phyloP scores from a whole-genome alignment of 2,797 vertebrate species.

The Corythornis leucogaster region DNA sequence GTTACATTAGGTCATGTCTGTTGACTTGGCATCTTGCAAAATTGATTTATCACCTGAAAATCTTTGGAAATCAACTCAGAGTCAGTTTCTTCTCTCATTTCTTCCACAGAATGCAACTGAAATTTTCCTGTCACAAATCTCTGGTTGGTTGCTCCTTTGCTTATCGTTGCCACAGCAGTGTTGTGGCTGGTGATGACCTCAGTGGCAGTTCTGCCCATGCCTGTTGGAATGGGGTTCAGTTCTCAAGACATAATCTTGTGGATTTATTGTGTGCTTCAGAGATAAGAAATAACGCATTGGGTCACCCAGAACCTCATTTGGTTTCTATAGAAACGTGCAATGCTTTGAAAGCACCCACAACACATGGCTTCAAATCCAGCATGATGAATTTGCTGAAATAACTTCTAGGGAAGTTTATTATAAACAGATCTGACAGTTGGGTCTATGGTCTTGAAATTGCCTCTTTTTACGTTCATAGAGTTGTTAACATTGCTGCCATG shows the following conservation, averaged over 20 bases:
- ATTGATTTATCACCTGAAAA: not conserved
- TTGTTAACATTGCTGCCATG: not conserved
- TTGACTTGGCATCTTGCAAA: not conserved
- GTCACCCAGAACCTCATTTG: not conserved
- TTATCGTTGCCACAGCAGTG: not conserved
- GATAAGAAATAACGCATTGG: not conserved
- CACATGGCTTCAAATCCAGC: not conserved
- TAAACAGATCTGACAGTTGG: not conserved
- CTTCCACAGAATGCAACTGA: not conserved
- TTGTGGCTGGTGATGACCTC: not conserved
- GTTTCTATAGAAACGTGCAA: not conserved
- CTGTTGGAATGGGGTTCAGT: not conserved
- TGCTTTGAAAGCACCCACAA: not conserved
- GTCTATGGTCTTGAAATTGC: not conserved
- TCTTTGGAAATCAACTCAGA: not conserved
- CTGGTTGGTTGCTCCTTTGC: not conserved
- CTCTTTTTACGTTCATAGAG: not conserved
- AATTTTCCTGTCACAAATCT: not conserved
- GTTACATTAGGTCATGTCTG: constrained; percentile 1
- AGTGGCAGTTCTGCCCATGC: not conserved
- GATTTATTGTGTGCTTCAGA: not conserved
- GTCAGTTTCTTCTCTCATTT: not conserved
- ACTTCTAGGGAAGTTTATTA: not conserved
- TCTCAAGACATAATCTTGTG: not conserved
- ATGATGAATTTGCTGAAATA: not conserved